These are phyloP conservation scores for Drosophila fuyamai DNA, from an alignment of 1,140 invertebrate species.

Conservation along the genomic window DNA sequence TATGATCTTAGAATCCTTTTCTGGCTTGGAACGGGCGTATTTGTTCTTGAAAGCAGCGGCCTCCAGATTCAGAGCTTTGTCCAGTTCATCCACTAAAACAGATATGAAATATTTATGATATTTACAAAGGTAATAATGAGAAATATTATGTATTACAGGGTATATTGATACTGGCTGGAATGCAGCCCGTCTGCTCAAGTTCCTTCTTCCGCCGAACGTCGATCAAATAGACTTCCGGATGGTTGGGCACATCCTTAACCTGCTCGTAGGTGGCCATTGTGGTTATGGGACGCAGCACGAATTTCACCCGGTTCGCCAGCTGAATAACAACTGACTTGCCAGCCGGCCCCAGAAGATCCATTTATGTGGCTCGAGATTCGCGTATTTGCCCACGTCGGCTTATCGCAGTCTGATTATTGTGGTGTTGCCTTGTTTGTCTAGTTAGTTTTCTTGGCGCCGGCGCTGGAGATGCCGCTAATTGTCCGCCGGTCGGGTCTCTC, in stretches of 20 bases:
- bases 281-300: neutral
- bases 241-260: conserved; percentile 85
- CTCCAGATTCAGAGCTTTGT: conserved; percentile 80
- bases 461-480: conserved; percentile 9
- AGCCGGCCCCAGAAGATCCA: conserved; percentile 29
- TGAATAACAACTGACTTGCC: conserved; percentile 50
- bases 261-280: conserved; percentile 85
- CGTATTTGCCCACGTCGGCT: conserved; percentile 24
- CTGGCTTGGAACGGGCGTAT: conserved; percentile 85
- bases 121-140: neutral
- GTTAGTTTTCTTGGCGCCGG: conserved; percentile 11
- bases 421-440: conserved; percentile 28
- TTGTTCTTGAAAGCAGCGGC: conserved; percentile 85
- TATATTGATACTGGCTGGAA: conserved; percentile 90
- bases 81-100: conserved; percentile 84
- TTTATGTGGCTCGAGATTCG: conserved; percentile 46
- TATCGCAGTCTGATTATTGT: conserved; percentile 38
- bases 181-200: conserved; percentile 87
- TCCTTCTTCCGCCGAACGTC: conserved; percentile 89
- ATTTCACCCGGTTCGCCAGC: conserved; percentile 33
- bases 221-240: conserved; percentile 86
- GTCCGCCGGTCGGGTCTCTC: neutral
- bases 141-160: conserved; percentile 86
- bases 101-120: neutral
- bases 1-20: conserved; percentile 85